Percentiles rank a stretch among this genome's conserved stretches.
These are phyloP conservation scores for Chitala chitala DNA, from an alignment of 2,113 vertebrate genomes.

Conservation along the genomic window DNA sequence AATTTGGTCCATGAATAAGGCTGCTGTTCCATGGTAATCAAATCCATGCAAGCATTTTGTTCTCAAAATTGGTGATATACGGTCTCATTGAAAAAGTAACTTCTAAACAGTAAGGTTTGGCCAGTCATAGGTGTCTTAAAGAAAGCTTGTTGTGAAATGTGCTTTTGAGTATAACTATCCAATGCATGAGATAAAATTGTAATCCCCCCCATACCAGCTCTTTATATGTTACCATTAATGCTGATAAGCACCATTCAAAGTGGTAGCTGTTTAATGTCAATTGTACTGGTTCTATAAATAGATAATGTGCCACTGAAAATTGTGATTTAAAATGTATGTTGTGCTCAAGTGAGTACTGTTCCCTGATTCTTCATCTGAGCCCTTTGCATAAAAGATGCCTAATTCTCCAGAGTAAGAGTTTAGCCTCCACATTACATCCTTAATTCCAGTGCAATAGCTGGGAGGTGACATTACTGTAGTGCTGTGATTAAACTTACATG, in stretches of 20 bases:
- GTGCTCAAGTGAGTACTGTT: background rate
- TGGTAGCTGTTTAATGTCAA: background rate
- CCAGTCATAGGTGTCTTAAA: background rate
- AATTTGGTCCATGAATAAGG: background rate
- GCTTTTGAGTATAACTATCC: slow-evolving; percentile 6
- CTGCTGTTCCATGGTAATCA: background rate
- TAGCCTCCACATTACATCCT: background rate
- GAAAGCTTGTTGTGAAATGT: background rate
- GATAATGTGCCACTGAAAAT: background rate
- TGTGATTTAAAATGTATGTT: background rate
- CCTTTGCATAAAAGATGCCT: background rate
- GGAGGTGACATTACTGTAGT: background rate
- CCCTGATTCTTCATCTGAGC: background rate
- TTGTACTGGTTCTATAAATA: background rate
- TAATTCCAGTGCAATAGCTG: background rate
- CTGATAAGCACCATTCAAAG: too few relatives aligned
- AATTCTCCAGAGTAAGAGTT: too few relatives aligned
- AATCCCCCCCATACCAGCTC: background rate
- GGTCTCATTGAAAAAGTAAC: too few relatives aligned
- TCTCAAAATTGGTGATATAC: too few relatives aligned
- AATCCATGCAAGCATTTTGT: too few relatives aligned
- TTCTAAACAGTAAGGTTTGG: background rate
- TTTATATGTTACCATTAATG: too few relatives aligned
- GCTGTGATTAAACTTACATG: background rate
- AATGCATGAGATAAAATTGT: background rate